Base-by-base conservation (phyloP, 1,140 invertebrate genomes). In the Aphidius gifuensis region DNA sequence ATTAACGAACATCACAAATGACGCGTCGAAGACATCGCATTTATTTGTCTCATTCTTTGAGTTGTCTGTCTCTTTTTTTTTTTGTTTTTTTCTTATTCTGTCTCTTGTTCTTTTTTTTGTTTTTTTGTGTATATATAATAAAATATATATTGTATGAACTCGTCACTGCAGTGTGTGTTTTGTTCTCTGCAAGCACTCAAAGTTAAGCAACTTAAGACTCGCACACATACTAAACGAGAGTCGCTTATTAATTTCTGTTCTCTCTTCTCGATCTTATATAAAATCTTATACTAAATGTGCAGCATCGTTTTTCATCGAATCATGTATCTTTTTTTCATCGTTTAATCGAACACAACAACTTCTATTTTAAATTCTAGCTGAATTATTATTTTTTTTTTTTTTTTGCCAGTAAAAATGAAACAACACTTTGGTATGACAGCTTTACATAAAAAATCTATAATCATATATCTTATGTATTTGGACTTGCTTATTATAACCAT, bases 221-320 rank as follows among this genome's bases (percentile, higher is more conserved):
- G 1, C 11, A 8, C 38, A 40, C 21, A 53, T 38, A 53, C 38
- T 32, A 16, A 40, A 21, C 48, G 23, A 21, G 8, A 21, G 7
- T 56, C 50, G 65, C 61, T 66, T 66, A 66, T 66, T 66, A 66
- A 66, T 63, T 66, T 66, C 65, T 57, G 51, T 57, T n/a, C 58
- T 62, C 46, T 48, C 49, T 44, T 61, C 50, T 51, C 62, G 60
- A 61, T 60, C 57, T 63, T 63, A 47, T 57, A 54, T 38, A 32
- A 38, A 45, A 55, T 21, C 47, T n/a, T 21, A 6, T n/a, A 6
- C 47, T n/a, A 9, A 6, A 9, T 21, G 2, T 21, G 21, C 47
- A n/a, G 6, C 50, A 5, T 38, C 50, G 5, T 46, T 68, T 57
- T 60, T 60, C 54, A 32, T 39, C 60, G n/a, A 23, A 48, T 23